Base-by-base conservation (phyloP, 1,140 invertebrate species). In the Zaprionus kolodkinae region DNA sequence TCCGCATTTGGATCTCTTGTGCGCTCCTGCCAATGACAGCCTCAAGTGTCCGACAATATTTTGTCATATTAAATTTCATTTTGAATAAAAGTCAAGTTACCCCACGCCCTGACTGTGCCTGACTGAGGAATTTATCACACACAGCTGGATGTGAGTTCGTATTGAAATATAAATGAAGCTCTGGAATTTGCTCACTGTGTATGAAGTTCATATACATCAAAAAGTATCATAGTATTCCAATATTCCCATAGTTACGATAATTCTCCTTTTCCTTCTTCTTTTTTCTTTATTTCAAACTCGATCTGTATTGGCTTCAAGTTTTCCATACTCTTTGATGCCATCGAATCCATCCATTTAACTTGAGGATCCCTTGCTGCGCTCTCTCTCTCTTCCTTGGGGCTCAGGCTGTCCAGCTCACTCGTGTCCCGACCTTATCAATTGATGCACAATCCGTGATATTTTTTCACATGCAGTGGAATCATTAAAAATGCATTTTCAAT, bases 401-500 rank as follows among this genome's bases (percentile, higher is more conserved):
- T 30, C 27, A 6, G 10, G 33, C 33, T 9, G 33, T 17, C 17
- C 56, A 79, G 50, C 43, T 66, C 65, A 21, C 21, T 21, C 67
- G 56, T 63, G 60, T 65, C 21, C 21, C 66, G 61, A 66, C 27
- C 36, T 59, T 36, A 67, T 73, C 64, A 67, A 79, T 79, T 71
- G 60, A 65, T 72, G 69, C 69, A 45, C 59, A 57, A 43, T 45
- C 64, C 60, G 63, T 77, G 71, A 71, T 71, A 75, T 75, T 71
- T 75, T 71, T 71, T 64, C 72, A 67, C 76, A 78, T 76, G 64
- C 80, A 68, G 67, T 76, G 45, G 45, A 77, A 84, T 84, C 81
- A 84, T 84, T 84, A 84, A 84, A 84, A 84, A 84, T 84, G 65
- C 75, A 84, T 84, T 84, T 84, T 84, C 81, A 84, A 84, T 84